Evolutionary conservation across 2,113 vertebrate species (phyloP).

Genomic region (Coptodon rendalli): DNA sequence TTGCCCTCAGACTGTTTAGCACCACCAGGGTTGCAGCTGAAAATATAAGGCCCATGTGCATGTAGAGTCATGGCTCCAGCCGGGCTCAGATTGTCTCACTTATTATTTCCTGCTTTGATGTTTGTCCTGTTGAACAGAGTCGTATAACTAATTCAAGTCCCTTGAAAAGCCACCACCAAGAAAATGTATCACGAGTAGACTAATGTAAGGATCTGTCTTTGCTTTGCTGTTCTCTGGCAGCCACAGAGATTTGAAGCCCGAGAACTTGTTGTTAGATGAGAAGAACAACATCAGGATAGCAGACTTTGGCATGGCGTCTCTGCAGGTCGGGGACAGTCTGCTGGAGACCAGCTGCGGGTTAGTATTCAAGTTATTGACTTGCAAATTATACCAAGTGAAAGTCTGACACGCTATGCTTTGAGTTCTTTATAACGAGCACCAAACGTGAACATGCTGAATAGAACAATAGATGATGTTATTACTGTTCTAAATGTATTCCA

Average conservation of each 20-base stretch:
- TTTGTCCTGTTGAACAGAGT: not conserved
- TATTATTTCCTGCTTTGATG: not conserved
- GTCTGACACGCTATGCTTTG: not conserved
- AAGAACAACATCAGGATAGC: slow-evolving; percentile 98
- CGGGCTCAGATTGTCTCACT: not conserved
- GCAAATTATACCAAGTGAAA: not conserved
- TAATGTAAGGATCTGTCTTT: not conserved
- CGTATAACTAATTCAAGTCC: not conserved
- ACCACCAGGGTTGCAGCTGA: not conserved
- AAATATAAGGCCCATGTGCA: not conserved
- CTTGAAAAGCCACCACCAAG: not conserved
- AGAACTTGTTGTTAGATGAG: slow-evolving; percentile 95
- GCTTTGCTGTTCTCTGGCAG: slow-evolving; percentile 56
- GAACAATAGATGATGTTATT: not conserved
- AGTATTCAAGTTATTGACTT: slow-evolving; percentile 51
- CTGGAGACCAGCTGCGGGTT: slow-evolving; percentile 99
- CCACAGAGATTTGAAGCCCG: slow-evolving; percentile 97
- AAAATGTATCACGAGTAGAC: not conserved
- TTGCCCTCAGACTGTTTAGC: not conserved
- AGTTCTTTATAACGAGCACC: not conserved
- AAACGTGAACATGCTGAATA: not conserved
- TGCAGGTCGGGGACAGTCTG: slow-evolving; percentile 98
- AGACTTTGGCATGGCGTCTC: slow-evolving; percentile 97
- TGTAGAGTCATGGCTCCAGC: not conserved
- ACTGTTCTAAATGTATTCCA: not conserved